phyloP scores from a whole-genome alignment of 2,797 vertebrate species.

The Botia almorhae region DNA sequence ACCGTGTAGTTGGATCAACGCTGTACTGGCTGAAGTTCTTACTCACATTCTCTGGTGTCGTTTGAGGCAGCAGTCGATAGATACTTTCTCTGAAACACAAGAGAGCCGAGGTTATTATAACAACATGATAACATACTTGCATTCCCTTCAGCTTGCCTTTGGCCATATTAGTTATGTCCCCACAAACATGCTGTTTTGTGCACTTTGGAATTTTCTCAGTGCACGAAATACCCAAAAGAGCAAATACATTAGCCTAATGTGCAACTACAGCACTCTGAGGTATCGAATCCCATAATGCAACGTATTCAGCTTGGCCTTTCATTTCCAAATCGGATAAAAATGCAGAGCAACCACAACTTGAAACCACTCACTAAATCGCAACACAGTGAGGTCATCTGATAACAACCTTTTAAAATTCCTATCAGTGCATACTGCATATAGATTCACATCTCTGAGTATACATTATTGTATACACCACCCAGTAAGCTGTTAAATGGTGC shows the following conservation, averaged over 20 bases:
- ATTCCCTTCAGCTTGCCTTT: constrained; percentile 63
- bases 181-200: background rate
- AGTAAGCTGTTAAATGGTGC: background rate
- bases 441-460: background rate
- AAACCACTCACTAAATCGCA: background rate
- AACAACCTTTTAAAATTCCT: background rate
- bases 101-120: background rate
- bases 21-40: constrained; percentile 98
- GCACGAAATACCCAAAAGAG: constrained; percentile 1
- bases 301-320: no score
- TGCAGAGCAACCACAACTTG: no score
- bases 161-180: constrained; percentile 59
- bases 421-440: background rate
- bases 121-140: constrained; percentile 34
- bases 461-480: background rate
- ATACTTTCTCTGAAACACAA: constrained; percentile 88
- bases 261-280: background rate
- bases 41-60: constrained; percentile 96
- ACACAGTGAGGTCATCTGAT: background rate
- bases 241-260: background rate
- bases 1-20: constrained; percentile 94
- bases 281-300: background rate
- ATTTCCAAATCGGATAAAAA: no score
- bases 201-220: constrained; percentile 6
- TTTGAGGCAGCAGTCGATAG: constrained; percentile 95